These are phyloP conservation scores for Myotis planiceps DNA, from an alignment of 2,797 vertebrate genomes.

Conservation along the genomic window DNA sequence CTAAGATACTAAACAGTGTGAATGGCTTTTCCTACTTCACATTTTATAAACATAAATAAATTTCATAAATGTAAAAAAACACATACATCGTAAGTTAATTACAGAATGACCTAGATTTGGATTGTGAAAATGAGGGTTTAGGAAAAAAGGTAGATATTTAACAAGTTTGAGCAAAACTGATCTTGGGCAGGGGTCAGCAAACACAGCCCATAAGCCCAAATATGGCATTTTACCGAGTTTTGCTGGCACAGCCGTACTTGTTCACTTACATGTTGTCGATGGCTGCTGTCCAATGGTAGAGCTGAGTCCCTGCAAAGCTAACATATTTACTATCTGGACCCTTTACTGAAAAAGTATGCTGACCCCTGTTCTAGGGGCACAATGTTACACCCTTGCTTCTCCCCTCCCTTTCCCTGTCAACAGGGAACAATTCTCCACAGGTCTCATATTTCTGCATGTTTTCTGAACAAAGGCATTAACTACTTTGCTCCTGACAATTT, in stretches of 20 bases:
- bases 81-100: background rate
- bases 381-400: background rate
- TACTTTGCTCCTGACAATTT: background rate
- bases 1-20: background rate
- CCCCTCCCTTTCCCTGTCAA: background rate
- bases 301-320: background rate
- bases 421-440: background rate
- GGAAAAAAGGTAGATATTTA: background rate
- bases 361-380: background rate
- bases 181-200: background rate
- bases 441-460: background rate
- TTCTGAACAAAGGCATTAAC: background rate
- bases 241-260: background rate
- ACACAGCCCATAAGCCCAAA: background rate
- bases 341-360: background rate
- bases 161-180: background rate
- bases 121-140: background rate
- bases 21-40: background rate
- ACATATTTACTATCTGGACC: background rate
- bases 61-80: background rate
- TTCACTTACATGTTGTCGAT: background rate
- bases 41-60: background rate
- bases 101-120: background rate
- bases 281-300: background rate
- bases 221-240: background rate